Evolutionary conservation across 2,113 vertebrate genomes (phyloP), one percentile per base, ranked within the genome.

Genomic region (Leucoraja erinaceus): DNA sequence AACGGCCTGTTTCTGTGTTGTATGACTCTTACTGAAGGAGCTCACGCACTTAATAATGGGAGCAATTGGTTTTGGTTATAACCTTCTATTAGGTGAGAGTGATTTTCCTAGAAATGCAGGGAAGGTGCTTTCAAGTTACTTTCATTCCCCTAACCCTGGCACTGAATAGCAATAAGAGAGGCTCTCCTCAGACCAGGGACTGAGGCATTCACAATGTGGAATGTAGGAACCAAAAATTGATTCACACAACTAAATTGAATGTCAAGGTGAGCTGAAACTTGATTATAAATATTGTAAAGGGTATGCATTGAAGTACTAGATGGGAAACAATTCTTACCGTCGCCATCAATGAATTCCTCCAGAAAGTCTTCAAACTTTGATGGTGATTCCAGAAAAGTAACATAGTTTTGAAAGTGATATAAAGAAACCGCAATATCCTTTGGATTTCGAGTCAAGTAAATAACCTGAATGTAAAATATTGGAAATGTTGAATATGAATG

Each of bases 371-470:
- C 83, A 83, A 93, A 93, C 47, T 33, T 61, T 1, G 56, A 47
- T 22, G 81, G 68, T 33, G 54, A 56, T 9, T 63, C 54, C 5
- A 93, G 38, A 0, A 20, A 10, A 9, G 5, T 54, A 16, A 28
- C 0, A 25, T 72, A 92, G 74, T 93, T 93, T 54, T 93, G 86
- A 56, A 92, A 93, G 76, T 94, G 63, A 86, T 94, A 94, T 31
- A 92, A 94, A n/a, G 93, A 94, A 83, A 94, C 93, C 7, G 77
- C 12, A 54, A 93, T 18, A 54, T 94, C 93, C 74, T 93, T 94
- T 59, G 93, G 93, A 56, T 94, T 94, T 70, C 93, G 61, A 33
- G 78, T 78, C n/a, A 94, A 28, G 22, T 94, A 94, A 38, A 94
- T 93, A 68, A 94, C 93, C 93, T 93, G 22, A 54, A 31, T 72